Evolutionary conservation across 2,113 vertebrate genomes (phyloP).

Genomic region (Pomatostomus ruficeps): DNA sequence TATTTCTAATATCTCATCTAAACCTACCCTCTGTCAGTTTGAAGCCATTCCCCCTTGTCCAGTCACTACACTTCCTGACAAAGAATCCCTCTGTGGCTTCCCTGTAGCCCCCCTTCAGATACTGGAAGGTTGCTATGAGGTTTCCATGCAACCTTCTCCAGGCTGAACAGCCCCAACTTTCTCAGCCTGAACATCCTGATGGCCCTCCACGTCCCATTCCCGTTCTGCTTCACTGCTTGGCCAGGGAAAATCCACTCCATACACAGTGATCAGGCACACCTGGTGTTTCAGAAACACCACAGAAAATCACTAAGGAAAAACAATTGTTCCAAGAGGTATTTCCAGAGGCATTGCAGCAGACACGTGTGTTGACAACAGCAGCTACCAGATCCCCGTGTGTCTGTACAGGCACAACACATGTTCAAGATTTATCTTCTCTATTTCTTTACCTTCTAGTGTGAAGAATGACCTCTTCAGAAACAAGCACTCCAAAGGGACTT

Average conservation of each 20-base stretch:
- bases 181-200: background rate
- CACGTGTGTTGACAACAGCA: fast-evolving
- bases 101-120: background rate
- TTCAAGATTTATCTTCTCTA: background rate
- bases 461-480: background rate
- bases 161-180: background rate
- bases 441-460: background rate
- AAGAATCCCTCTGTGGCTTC: background rate
- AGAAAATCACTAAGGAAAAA: background rate
- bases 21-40: background rate
- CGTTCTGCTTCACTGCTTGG: background rate
- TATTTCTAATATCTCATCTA: background rate
- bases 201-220: background rate
- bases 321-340: background rate
- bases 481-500: background rate
- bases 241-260: background rate
- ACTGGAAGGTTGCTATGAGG: background rate
- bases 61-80: background rate
- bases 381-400: background rate
- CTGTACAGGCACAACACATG: background rate
- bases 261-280: background rate
- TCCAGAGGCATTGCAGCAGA: background rate
- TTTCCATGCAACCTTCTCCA: background rate
- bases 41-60: background rate
- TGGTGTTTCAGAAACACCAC: background rate